These are phyloP conservation scores for Eriocheir sinensis DNA, from an alignment of 1,140 invertebrate species.

Conservation along the genomic window DNA sequence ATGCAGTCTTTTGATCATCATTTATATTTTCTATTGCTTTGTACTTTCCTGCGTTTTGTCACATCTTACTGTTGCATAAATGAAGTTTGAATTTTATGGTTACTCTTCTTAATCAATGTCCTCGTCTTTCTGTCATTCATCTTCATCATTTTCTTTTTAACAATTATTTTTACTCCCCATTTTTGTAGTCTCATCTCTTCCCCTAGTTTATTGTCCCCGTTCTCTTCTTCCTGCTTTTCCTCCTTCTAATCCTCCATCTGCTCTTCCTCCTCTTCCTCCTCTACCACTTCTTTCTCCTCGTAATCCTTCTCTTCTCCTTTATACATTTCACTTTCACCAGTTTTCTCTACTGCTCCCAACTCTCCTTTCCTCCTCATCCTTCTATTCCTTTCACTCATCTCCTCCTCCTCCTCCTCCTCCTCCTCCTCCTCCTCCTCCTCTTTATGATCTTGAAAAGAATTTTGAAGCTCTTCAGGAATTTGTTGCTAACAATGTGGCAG, in stretches of 20 bases:
- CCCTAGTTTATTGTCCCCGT: background rate
- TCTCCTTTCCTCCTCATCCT: background rate
- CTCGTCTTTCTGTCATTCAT: too few species aligned
- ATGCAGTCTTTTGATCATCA: background rate
- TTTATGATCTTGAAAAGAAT: too few species aligned
- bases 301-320: background rate
- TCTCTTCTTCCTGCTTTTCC: background rate
- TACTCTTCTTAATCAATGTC: background rate
- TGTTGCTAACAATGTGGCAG: too few species aligned
- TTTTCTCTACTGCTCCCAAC: too few species aligned
- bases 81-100: background rate
- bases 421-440: constrained; percentile 16
- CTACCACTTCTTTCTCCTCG: background rate
- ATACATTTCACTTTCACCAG: background rate
- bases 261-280: background rate
- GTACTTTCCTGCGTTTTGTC: background rate
- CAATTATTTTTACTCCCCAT: background rate
- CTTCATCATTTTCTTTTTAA: background rate
- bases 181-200: background rate
- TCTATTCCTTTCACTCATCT: background rate
- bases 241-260: background rate
- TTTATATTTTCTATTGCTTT: background rate
- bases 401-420: background rate
- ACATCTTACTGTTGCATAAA: too few species aligned
- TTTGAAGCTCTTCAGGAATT: too few species aligned